phyloP scores from a whole-genome alignment of 1,140 invertebrate species.

The Drosophila sproati region DNA sequence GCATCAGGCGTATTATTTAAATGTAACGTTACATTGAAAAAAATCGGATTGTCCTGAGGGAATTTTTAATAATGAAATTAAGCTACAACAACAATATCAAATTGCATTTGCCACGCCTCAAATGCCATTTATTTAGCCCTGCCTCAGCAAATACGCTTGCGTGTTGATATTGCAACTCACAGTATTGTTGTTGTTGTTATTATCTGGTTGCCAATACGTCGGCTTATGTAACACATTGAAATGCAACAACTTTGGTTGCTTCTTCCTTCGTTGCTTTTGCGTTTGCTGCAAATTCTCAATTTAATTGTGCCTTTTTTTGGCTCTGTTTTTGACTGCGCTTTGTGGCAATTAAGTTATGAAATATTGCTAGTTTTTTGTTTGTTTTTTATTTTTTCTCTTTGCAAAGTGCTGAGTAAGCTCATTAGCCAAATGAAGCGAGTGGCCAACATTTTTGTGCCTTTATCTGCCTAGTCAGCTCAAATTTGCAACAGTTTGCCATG shows the following conservation, averaged over 20 bases:
- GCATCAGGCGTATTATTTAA: background rate
- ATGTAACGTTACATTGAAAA: background rate
- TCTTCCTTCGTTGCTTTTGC: conserved; percentile 36
- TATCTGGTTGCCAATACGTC: conserved; percentile 23
- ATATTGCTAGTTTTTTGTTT: conserved; percentile 22
- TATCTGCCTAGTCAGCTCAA: conserved; percentile 1
- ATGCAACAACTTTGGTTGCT: conserved; percentile 35
- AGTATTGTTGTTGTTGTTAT: conserved; percentile 23
- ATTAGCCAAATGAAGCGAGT: conserved; percentile 46
- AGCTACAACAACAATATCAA: conserved; percentile 33
- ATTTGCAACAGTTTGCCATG: conserved; percentile 1
- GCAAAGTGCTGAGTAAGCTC: conserved; percentile 73
- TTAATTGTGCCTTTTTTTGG: conserved; percentile 45
- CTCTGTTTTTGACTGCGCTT: conserved; percentile 44
- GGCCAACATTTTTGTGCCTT: conserved; percentile 37
- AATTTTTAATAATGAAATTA: conserved; percentile 15
- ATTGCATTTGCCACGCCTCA: conserved; percentile 18
- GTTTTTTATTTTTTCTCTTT: conserved; percentile 30
- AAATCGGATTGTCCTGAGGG: background rate
- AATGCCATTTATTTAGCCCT: background rate
- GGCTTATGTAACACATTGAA: conserved; percentile 57
- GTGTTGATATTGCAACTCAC: conserved; percentile 35
- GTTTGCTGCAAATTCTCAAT: conserved; percentile 35
- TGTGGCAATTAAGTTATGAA: conserved; percentile 76
- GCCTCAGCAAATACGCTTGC: conserved; percentile 55